Percentiles rank a stretch among this genome's conserved stretches.
These are phyloP conservation scores for Autographa gamma DNA, from an alignment of 2,888 invertebrate species.

Conservation along the genomic window DNA sequence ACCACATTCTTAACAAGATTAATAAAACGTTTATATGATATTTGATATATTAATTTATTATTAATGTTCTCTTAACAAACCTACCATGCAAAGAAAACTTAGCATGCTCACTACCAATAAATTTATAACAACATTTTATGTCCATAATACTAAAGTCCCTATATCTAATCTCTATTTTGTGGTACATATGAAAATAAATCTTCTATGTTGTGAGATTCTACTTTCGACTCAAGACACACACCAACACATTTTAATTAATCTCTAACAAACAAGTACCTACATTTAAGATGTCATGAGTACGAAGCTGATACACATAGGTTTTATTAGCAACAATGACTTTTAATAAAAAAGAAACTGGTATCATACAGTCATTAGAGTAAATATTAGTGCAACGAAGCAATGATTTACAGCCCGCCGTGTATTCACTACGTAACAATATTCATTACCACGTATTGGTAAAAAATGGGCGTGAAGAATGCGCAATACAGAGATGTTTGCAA, in stretches of 20 bases:
- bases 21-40: slow-evolving; percentile 69
- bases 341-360: slow-evolving; percentile 29
- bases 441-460: background rate
- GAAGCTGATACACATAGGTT: slow-evolving; percentile 52
- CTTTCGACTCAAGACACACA: slow-evolving; percentile 60
- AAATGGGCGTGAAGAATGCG: slow-evolving; percentile 3
- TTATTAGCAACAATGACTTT: slow-evolving; percentile 25
- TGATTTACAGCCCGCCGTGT: background rate
- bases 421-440: slow-evolving; percentile 5
- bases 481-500: slow-evolving; percentile 4
- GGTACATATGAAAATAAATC: slow-evolving; percentile 71
- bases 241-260: slow-evolving; percentile 51
- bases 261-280: slow-evolving; percentile 56
- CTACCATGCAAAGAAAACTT: slow-evolving; percentile 84
- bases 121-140: slow-evolving; percentile 83
- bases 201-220: slow-evolving; percentile 72
- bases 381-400: background rate
- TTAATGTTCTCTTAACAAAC: slow-evolving; percentile 73
- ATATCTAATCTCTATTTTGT: slow-evolving; percentile 69
- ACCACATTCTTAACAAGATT: slow-evolving; percentile 77
- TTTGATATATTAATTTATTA: slow-evolving; percentile 78
- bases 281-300: slow-evolving; percentile 58
- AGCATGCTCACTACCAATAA: slow-evolving; percentile 78
- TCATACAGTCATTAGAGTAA: slow-evolving; percentile 24
- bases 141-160: slow-evolving; percentile 77